phyloP scores from a whole-genome alignment of 2,113 vertebrate genomes.

The Corythornis cristatus region DNA sequence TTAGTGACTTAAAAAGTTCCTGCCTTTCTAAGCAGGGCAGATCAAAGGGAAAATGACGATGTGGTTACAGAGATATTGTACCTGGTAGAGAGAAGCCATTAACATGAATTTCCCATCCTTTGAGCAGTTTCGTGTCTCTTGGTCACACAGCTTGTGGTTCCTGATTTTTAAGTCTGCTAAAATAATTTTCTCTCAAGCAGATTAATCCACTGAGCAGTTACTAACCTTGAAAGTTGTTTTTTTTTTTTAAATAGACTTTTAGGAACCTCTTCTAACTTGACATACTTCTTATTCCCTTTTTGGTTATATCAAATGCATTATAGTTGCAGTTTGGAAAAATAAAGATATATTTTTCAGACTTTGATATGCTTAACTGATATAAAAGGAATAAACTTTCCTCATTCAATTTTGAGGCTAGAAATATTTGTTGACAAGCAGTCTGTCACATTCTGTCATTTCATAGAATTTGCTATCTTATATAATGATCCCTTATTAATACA shows the following conservation, averaged over 20 bases:
- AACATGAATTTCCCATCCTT: not conserved
- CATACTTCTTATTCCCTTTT: not conserved
- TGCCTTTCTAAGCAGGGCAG: not conserved
- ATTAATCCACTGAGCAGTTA: not conserved
- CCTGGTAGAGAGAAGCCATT: not conserved
- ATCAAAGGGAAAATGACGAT: not conserved
- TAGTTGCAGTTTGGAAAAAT: not conserved
- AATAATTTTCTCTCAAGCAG: not conserved
- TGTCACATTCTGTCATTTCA: not conserved
- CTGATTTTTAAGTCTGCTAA: conserved; percentile 1
- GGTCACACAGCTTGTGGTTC: not conserved
- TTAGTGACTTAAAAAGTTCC: not conserved
- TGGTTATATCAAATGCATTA: not conserved
- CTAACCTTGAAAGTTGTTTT: not conserved
- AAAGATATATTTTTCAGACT: not conserved
- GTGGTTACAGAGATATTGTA: not conserved
- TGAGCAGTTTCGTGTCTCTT: not conserved
- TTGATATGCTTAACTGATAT: not conserved
- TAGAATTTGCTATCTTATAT: not conserved
- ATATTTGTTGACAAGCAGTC: not conserved
- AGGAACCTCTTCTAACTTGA: not conserved
- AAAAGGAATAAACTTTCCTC: not conserved
- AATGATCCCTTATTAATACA: not conserved
- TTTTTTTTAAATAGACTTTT: not conserved
- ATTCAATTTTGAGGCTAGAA: not conserved